These are phyloP conservation scores for Tor tambroides DNA, from an alignment of 2,113 vertebrate species.

Conservation along the genomic window DNA sequence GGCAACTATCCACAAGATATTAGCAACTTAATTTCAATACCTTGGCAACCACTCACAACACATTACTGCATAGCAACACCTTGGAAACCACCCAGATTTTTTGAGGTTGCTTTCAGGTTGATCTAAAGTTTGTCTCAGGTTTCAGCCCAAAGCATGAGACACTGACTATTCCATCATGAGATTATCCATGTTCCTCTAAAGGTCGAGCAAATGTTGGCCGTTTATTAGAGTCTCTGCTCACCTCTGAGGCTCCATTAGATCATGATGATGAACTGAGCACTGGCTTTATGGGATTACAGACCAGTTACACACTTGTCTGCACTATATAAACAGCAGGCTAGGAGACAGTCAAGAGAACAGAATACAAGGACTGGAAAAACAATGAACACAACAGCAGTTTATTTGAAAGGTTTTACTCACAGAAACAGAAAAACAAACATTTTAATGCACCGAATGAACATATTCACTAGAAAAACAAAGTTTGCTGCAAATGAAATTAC, in stretches of 20 bases:
- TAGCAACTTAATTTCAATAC: too few relatives aligned
- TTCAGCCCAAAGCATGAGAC: not conserved
- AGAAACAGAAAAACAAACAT: not conserved
- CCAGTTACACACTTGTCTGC: not conserved
- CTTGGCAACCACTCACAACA: too few relatives aligned
- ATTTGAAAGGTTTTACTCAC: not conserved
- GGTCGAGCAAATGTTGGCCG: not conserved
- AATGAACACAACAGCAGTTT: not conserved
- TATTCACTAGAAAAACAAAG: not conserved
- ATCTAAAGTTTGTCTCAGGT: not conserved
- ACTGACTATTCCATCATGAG: not conserved
- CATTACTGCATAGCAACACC: too few relatives aligned
- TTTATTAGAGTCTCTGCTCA: not conserved
- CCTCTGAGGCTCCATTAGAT: not conserved
- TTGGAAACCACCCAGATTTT: not conserved
- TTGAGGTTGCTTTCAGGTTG: not conserved
- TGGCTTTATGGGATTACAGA: constrained; percentile 7
- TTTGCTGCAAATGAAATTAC: not conserved
- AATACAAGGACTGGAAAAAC: not conserved
- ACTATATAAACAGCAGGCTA: constrained; percentile 3
- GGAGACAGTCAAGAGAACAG: constrained; percentile 21
- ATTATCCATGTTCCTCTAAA: not conserved
- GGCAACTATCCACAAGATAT: not conserved
- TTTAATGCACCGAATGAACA: not conserved
- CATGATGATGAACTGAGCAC: not conserved